Conservation (phyloP, 2,888 invertebrate genomes). For the Leuctra nigra region DNA sequence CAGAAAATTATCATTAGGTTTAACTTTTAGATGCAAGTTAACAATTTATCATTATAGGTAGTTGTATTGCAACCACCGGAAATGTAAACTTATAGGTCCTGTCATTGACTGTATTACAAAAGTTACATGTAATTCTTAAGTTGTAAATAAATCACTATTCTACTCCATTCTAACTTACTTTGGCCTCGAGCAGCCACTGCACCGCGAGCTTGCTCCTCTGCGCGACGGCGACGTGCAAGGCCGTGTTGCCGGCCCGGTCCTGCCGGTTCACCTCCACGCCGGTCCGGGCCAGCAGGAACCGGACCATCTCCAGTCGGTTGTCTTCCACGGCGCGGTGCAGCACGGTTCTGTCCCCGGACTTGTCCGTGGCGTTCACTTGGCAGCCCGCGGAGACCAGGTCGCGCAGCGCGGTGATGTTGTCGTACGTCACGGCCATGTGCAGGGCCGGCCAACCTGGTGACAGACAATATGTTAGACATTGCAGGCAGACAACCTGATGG, state of each 20-base stretch:
- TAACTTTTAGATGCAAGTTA: too few relatives aligned
- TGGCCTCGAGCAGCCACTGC: too few relatives aligned
- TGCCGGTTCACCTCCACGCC: not conserved
- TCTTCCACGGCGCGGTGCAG: not conserved
- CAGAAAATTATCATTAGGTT: too few relatives aligned
- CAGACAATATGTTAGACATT: too few relatives aligned
- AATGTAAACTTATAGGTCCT: too few relatives aligned
- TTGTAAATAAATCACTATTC: too few relatives aligned
- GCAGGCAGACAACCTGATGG: too few relatives aligned
- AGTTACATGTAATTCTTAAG: too few relatives aligned
- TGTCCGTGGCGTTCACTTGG: not conserved
- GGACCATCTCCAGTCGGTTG: not conserved
- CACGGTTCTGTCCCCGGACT: not conserved
- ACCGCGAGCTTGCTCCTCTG: too few relatives aligned
- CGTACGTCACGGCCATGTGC: not conserved
- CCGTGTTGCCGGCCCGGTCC: not conserved
- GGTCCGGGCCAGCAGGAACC: not conserved
- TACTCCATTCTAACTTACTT: not conserved
- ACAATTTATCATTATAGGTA: too few relatives aligned
- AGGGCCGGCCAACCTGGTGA: not conserved
- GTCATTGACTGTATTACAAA: too few relatives aligned
- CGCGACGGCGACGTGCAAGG: not conserved
- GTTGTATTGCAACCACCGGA: too few relatives aligned
- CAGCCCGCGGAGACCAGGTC: not conserved
- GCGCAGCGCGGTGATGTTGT: not conserved